phyloP scores from a whole-genome alignment of 2,888 invertebrate species.

The Sminthurides aquaticus region DNA sequence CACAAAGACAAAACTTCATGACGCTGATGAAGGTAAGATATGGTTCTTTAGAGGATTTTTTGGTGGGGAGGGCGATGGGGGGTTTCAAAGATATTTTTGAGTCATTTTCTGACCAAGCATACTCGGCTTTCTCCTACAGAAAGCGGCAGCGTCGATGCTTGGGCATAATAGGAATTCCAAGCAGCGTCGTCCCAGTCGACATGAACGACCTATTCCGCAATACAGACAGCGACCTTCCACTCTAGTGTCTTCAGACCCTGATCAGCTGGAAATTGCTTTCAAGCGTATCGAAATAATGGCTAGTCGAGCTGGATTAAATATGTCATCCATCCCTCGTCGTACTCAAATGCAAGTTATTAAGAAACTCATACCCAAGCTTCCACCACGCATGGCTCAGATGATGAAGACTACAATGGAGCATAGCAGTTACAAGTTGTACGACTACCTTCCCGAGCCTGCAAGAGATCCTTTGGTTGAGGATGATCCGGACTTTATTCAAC shows the following conservation, averaged over 20 bases:
- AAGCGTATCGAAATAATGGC: constrained; percentile 42
- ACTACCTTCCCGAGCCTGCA: constrained; percentile 37
- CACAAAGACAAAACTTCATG: constrained; percentile 28
- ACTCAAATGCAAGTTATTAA: constrained; percentile 39
- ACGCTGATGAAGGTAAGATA: constrained; percentile 32
- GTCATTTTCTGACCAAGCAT: too few species aligned
- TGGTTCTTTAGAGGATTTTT: constrained; percentile 5
- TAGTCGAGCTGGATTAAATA: constrained; percentile 39
- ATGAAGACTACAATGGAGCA: constrained; percentile 32
- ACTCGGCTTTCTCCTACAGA: neutral
- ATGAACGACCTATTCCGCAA: constrained; percentile 8
- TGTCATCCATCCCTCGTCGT: constrained; percentile 38
- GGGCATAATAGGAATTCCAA: constrained; percentile 10
- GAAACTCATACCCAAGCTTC: constrained; percentile 32
- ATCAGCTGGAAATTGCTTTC: constrained; percentile 39
- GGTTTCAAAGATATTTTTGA: too few species aligned
- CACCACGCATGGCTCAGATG: constrained; percentile 27
- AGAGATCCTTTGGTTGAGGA: constrained; percentile 39
- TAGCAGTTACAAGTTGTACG: constrained; percentile 33
- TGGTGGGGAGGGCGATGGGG: too few species aligned
- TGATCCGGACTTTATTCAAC: constrained; percentile 27
- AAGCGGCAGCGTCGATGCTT: neutral
- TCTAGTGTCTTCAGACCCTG: constrained; percentile 30
- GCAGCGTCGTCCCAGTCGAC: neutral
- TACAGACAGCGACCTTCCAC: constrained; percentile 28